Evolutionary conservation across 2,113 vertebrate genomes (phyloP).

Genomic region (Lagopus leucura): DNA sequence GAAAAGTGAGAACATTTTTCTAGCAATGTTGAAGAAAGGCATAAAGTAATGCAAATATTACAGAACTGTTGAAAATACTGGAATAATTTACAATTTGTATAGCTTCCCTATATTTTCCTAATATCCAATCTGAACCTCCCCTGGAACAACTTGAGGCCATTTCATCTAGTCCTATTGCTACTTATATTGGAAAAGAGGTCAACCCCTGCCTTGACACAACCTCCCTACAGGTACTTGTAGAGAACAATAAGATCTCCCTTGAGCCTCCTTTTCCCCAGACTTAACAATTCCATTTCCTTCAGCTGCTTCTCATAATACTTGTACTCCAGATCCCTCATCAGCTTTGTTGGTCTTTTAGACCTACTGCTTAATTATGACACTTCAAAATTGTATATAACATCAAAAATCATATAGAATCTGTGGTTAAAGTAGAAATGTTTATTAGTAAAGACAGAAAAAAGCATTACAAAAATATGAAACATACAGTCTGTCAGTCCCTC

Average conservation of each 20-base stretch:
- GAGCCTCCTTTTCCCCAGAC: no score
- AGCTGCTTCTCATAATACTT: no score
- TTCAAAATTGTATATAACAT: not conserved
- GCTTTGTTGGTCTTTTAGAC: not conserved
- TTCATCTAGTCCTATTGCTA: no score
- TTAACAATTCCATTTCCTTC: no score
- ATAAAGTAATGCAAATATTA: not conserved
- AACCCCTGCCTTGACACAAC: no score
- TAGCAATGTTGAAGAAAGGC: not conserved
- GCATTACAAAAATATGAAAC: not conserved
- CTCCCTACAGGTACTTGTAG: no score
- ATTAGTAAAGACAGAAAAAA: not conserved
- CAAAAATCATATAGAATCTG: not conserved
- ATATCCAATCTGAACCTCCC: no score
- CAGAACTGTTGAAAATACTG: not conserved
- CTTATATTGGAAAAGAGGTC: no score
- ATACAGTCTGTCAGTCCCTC: not conserved
- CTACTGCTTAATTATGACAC: not conserved
- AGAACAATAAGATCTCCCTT: no score
- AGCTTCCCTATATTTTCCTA: no score
- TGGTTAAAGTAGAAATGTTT: not conserved
- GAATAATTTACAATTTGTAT: not conserved
- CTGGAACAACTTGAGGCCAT: no score
- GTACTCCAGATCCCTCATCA: no score
- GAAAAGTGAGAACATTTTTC: accelerated